A percentile compares a stretch with the other conserved stretches of the same genome.
Evolutionary conservation across 2,113 vertebrate species (phyloP).

Genomic region (Brienomyrus brachyistius): DNA sequence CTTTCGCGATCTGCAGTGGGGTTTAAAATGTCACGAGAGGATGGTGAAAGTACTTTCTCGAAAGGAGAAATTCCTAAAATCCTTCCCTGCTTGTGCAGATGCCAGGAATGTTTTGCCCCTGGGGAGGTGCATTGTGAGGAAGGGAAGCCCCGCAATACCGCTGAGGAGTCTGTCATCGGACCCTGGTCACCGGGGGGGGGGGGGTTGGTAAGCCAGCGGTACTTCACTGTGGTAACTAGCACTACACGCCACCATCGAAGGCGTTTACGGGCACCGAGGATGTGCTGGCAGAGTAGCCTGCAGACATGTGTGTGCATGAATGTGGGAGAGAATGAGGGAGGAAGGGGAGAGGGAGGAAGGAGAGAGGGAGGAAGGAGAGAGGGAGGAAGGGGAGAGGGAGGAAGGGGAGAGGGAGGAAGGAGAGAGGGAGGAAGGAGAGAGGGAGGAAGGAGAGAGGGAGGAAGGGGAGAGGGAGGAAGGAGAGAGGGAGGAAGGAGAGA

Average conservation of each 20-base stretch:
- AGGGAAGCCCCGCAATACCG: background rate
- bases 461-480: background rate
- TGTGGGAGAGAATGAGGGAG: background rate
- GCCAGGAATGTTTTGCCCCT: background rate
- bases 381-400: no score
- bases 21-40: background rate
- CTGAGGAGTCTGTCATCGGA: background rate
- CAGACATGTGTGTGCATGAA: background rate
- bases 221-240: background rate
- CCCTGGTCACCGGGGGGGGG: background rate
- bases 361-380: no score
- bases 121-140: background rate
- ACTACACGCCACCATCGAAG: background rate
- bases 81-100: background rate
- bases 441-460: background rate
- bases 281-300: background rate
- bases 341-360: background rate
- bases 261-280: background rate
- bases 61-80: background rate
- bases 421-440: background rate
- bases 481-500: no score
- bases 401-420: background rate
- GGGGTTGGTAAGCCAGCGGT: background rate
- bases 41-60: background rate
- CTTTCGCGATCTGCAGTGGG: background rate